phyloP scores from a whole-genome alignment of 2,113 vertebrate species.

The Okapia johnstoni region DNA sequence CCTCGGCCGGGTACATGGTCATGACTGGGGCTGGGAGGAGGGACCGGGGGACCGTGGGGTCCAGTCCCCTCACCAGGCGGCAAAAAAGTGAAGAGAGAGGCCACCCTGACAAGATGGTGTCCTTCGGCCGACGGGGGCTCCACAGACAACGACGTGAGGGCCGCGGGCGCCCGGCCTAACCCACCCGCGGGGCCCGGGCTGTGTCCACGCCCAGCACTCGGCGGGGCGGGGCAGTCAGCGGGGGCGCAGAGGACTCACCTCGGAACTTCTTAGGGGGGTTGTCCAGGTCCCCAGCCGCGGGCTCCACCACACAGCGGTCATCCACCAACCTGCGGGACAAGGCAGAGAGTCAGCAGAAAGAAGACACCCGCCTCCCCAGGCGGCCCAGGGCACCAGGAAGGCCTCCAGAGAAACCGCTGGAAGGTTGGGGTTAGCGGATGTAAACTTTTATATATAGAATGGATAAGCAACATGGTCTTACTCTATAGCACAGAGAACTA shows the following conservation, averaged over 20 bases:
- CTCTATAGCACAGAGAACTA: neutral
- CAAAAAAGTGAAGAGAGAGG: neutral
- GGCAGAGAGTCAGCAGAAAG: neutral
- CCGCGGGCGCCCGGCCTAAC: accelerated
- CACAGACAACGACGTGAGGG: too few species aligned
- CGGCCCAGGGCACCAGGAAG: neutral
- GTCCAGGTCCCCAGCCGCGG: conserved; percentile 91
- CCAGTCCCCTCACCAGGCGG: neutral
- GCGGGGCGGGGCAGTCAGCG: accelerated
- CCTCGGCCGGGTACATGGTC: accelerated
- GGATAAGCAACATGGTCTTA: neutral
- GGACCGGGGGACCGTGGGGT: neutral
- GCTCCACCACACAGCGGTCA: conserved; percentile 96
- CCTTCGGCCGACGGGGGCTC: accelerated
- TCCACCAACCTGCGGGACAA: conserved; percentile 89
- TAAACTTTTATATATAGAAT: neutral
- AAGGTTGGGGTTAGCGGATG: neutral
- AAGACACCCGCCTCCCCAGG: neutral
- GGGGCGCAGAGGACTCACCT: conserved; percentile 80
- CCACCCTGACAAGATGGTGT: neutral
- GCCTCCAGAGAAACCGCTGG: neutral
- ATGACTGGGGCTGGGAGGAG: neutral
- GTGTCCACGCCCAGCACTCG: neutral
- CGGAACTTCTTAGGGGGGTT: conserved; percentile 98
- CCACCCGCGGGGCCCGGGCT: neutral